phyloP scores from a whole-genome alignment of 2,888 invertebrate genomes.

The Cacoxenus indagator region DNA sequence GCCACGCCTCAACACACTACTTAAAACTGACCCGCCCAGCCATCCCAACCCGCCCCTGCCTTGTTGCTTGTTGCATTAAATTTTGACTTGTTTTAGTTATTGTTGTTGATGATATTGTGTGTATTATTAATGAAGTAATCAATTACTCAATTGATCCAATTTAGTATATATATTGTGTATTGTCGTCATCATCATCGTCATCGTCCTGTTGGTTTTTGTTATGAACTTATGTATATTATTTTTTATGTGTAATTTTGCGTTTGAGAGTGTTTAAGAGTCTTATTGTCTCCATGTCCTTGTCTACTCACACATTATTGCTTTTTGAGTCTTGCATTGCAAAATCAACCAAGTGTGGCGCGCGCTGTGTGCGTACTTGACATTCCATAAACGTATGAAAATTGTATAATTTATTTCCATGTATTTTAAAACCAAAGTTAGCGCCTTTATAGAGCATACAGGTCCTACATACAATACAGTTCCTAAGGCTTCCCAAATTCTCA shows the following conservation, averaged over 20 bases:
- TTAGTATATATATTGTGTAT: too few relatives aligned
- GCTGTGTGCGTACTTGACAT: conserved; percentile 35
- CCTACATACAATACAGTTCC: conserved; percentile 1
- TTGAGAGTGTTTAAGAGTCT: too few relatives aligned
- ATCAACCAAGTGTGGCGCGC: neutral
- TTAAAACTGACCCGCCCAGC: neutral
- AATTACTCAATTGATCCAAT: too few relatives aligned
- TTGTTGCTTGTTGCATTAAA: conserved; percentile 16
- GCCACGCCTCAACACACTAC: neutral
- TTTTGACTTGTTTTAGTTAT: conserved; percentile 44
- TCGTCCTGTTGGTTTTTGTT: too few relatives aligned
- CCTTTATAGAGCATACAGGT: neutral
- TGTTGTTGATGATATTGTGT: conserved; percentile 51
- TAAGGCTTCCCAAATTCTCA: neutral
- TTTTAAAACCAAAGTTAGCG: neutral
- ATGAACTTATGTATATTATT: too few relatives aligned
- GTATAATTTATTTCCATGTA: conserved; percentile 7
- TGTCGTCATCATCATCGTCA: too few relatives aligned
- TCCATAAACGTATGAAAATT: conserved; percentile 34
- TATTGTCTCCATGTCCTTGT: too few relatives aligned
- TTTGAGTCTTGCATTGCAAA: neutral
- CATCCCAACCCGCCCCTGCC: neutral
- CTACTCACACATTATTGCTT: too few relatives aligned
- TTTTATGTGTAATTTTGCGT: too few relatives aligned
- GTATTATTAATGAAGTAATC: neutral